Conservation (phyloP, 2,797 vertebrate genomes). For the Lates japonicus region DNA sequence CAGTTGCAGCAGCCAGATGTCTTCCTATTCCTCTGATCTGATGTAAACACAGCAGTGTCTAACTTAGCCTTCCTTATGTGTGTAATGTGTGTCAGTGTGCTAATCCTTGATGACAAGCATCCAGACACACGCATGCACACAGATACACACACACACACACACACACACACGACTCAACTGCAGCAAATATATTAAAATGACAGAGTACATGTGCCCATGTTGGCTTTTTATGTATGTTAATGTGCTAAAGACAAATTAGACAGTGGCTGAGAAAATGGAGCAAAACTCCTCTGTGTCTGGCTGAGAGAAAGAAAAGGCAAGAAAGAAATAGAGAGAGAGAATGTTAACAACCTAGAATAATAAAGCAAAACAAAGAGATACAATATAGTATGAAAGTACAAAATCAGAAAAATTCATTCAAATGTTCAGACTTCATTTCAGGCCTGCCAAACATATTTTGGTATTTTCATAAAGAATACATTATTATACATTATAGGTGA, state of each 20-base stretch:
- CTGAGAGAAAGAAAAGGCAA: not conserved
- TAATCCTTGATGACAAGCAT: slow-evolving; percentile 66
- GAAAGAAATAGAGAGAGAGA: too few relatives aligned
- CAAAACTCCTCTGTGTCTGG: slow-evolving; percentile 48
- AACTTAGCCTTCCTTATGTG: slow-evolving; percentile 33
- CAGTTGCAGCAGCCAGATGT: slow-evolving; percentile 29
- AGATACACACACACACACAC: slow-evolving; percentile 1
- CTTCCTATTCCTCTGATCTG: slow-evolving; percentile 12
- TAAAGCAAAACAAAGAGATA: not conserved
- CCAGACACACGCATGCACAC: not conserved
- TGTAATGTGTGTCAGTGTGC: slow-evolving; percentile 75
- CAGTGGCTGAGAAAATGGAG: slow-evolving; percentile 25
- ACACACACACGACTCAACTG: slow-evolving; percentile 16
- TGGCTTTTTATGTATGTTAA: slow-evolving; percentile 53
- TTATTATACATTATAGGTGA: too few relatives aligned
- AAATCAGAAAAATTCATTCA: too few relatives aligned
- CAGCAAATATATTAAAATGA: slow-evolving; percentile 21
- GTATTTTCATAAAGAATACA: too few relatives aligned
- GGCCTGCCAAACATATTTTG: too few relatives aligned
- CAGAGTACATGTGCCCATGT: slow-evolving; percentile 14
- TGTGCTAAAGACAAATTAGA: slow-evolving; percentile 33
- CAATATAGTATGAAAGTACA: not conserved
- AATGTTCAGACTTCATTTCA: too few relatives aligned
- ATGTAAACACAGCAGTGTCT: slow-evolving; percentile 5
- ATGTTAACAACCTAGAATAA: too few relatives aligned